Evolutionary conservation across 2,888 invertebrate genomes (phyloP).

Genomic region (Dynastes maya): DNA sequence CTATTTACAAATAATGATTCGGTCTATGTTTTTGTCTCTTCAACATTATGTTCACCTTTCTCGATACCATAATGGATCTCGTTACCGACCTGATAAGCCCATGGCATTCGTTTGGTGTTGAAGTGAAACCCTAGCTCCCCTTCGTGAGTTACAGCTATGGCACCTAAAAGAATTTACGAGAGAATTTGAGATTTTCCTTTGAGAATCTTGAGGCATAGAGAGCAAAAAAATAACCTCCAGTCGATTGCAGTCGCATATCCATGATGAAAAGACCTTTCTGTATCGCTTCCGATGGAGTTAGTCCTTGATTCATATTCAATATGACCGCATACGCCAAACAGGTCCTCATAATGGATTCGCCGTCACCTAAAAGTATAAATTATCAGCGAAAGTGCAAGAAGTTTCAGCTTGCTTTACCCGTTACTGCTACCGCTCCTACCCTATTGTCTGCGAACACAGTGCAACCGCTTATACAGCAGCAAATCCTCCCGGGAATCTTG

Average conservation of each 20-base stretch:
- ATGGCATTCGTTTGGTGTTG: slow-evolving; percentile 79
- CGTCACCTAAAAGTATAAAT: slow-evolving; percentile 72
- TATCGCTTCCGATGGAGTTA: slow-evolving; percentile 78
- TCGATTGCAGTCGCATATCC: slow-evolving; percentile 80
- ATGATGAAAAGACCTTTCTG: slow-evolving; percentile 76
- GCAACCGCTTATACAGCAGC: slow-evolving; percentile 82
- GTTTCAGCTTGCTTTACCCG: slow-evolving; percentile 68
- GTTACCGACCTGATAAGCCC: slow-evolving; percentile 73
- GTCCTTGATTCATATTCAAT: slow-evolving; percentile 75
- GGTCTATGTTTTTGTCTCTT: not conserved
- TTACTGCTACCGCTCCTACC: slow-evolving; percentile 85
- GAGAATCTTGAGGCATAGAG: not conserved
- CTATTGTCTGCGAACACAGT: slow-evolving; percentile 85
- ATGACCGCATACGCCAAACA: slow-evolving; percentile 84
- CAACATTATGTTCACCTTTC: slow-evolving; percentile 66
- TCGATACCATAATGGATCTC: slow-evolving; percentile 75
- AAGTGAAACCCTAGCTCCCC: slow-evolving; percentile 81
- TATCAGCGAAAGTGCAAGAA: not conserved
- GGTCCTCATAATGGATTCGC: slow-evolving; percentile 86
- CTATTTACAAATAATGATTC: not conserved
- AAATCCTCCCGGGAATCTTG: slow-evolving; percentile 84
- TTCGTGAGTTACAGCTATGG: slow-evolving; percentile 78
- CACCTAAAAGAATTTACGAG: slow-evolving; percentile 67
- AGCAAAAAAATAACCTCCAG: slow-evolving; percentile 72
- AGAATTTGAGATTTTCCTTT: not conserved